phyloP scores from a whole-genome alignment of 2,113 vertebrate genomes.

The Catagonus wagneri region DNA sequence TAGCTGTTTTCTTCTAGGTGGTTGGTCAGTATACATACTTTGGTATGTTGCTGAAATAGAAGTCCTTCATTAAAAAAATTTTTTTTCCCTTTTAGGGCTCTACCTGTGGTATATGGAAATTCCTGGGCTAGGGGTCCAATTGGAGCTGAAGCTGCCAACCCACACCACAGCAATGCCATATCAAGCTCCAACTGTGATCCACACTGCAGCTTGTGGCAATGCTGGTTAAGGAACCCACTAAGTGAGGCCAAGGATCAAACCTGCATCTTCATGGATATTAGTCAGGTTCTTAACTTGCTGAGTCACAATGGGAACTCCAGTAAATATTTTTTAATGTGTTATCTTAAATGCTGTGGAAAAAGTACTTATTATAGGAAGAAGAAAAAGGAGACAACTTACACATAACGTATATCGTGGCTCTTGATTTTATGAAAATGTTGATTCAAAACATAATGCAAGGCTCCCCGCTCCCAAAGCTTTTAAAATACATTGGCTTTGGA shows the following conservation, averaged over 20 bases:
- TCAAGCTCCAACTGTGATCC: too few relatives aligned
- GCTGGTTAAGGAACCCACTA: too few relatives aligned
- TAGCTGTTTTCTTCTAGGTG: neutral
- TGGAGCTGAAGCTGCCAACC: too few relatives aligned
- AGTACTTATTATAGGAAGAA: neutral
- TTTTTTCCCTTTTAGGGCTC: neutral
- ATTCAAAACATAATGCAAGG: neutral
- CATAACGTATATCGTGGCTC: neutral
- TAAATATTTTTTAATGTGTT: constrained; percentile 17
- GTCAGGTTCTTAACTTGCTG: too few relatives aligned
- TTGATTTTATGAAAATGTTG: constrained; percentile 47
- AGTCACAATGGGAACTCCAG: too few relatives aligned
- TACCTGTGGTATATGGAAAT: too few relatives aligned
- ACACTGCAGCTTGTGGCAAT: too few relatives aligned
- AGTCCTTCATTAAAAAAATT: constrained; percentile 5
- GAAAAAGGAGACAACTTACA: neutral
- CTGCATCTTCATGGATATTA: too few relatives aligned
- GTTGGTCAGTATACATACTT: neutral
- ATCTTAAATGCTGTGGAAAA: neutral
- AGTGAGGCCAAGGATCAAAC: too few relatives aligned
- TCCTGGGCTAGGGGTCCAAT: too few relatives aligned
- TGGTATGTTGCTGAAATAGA: neutral
- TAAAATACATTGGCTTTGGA: neutral
- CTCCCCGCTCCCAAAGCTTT: neutral
- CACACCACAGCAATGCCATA: too few relatives aligned